phyloP scores from a whole-genome alignment of 2,888 invertebrate genomes.

The Drosophila kambysellisi region DNA sequence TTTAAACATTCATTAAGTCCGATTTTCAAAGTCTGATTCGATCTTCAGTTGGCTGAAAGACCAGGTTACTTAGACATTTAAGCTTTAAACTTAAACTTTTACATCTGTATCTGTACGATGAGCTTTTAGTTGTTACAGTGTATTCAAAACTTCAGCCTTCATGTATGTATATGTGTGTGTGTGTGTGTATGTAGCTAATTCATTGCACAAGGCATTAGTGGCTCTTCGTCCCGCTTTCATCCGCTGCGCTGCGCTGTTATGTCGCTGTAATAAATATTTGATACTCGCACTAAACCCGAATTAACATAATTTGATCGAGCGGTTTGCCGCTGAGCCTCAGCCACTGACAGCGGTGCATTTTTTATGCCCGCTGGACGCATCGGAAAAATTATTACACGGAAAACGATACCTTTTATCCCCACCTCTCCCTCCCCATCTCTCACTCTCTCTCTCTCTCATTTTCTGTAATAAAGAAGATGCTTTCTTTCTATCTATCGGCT shows the following conservation, averaged over 20 bases:
- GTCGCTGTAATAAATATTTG: constrained; percentile 64
- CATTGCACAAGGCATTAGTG: constrained; percentile 50
- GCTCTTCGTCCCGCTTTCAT: constrained; percentile 31
- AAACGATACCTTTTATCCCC: constrained; percentile 72
- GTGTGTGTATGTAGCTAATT: constrained; percentile 20
- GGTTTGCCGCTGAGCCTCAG: constrained; percentile 56
- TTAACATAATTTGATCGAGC: constrained; percentile 82
- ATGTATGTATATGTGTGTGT: neutral
- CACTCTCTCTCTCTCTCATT: neutral
- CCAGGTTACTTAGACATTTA: neutral
- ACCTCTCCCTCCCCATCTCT: neutral
- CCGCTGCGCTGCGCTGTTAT: constrained; percentile 11
- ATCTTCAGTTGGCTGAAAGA: neutral
- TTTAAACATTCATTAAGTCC: neutral
- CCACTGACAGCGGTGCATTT: constrained; percentile 72
- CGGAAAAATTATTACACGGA: constrained; percentile 77
- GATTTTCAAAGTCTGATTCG: neutral
- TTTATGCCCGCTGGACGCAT: constrained; percentile 60
- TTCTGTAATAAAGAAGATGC: constrained; percentile 59
- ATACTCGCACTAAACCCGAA: constrained; percentile 78
- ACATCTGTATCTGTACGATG: neutral
- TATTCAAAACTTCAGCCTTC: constrained; percentile 4
- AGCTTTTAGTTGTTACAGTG: neutral
- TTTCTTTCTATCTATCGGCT: constrained; percentile 73
- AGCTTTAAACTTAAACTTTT: fast-evolving